Percentiles rank a stretch among this genome's conserved stretches.
Evolutionary conservation across 1,140 invertebrate genomes (phyloP).

Genomic region (Drosophila sechellia): DNA sequence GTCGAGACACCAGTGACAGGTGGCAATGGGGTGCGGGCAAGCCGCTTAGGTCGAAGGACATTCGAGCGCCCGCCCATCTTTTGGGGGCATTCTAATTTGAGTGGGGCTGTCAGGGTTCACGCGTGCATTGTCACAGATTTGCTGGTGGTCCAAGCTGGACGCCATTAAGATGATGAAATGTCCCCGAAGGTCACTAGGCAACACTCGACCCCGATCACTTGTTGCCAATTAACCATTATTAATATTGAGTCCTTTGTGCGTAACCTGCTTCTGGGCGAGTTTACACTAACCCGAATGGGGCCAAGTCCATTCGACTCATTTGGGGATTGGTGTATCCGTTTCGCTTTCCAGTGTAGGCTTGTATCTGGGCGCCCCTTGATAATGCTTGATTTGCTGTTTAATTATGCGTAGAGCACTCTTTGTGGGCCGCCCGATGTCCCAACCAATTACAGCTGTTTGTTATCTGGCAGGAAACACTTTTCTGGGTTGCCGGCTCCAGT

Average conservation of each 20-base stretch:
- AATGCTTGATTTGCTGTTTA: slow-evolving; percentile 77
- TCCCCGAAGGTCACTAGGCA: slow-evolving; percentile 51
- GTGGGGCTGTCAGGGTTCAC: slow-evolving; percentile 47
- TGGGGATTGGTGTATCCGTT: not conserved
- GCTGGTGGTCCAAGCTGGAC: not conserved
- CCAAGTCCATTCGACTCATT: not conserved
- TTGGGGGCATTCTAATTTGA: slow-evolving; percentile 46
- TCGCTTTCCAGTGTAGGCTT: slow-evolving; percentile 12
- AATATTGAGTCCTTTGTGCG: slow-evolving; percentile 53
- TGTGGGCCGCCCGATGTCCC: slow-evolving; percentile 36
- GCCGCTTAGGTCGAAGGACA: slow-evolving; percentile 32
- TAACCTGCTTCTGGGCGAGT: not conserved
- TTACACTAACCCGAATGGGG: not conserved
- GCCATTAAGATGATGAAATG: slow-evolving; percentile 78
- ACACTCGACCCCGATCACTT: slow-evolving; percentile 46
- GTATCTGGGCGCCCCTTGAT: slow-evolving; percentile 33
- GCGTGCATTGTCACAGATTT: slow-evolving; percentile 52
- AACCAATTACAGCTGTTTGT: slow-evolving; percentile 72
- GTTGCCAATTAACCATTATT: slow-evolving; percentile 78
- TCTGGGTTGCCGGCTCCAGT: slow-evolving; percentile 9
- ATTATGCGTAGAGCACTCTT: slow-evolving; percentile 70
- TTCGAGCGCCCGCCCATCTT: not conserved
- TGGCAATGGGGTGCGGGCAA: slow-evolving; percentile 9
- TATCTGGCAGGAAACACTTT: slow-evolving; percentile 54
- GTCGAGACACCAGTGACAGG: slow-evolving; percentile 32